Evolutionary conservation across 2,797 vertebrate genomes (phyloP), one percentile per base, ranked within the genome.

Genomic region (Melanotaenia nigrans): DNA sequence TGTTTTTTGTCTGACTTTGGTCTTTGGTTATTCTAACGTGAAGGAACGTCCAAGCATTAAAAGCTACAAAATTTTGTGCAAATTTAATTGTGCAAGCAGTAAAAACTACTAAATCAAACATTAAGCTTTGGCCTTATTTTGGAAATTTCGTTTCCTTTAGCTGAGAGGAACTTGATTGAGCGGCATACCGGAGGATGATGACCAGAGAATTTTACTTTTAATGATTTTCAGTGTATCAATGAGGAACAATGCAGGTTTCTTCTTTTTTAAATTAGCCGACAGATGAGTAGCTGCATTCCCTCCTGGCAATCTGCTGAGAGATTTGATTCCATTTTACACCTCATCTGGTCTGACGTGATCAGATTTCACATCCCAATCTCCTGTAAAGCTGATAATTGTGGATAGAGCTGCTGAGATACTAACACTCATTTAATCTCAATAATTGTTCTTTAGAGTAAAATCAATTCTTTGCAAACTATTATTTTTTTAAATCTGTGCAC

Each of bases 31-130:
- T 1, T 25, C 30, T 0, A n/a, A 30, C 4, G 4, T 0, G 51
- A 5, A 8, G 30, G 61, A 62, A 63, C 51, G 58, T 68, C 65
- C 47, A 66, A 62, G 69, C 25, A 42, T 49, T 65, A 57, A 63
- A 38, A 59, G 22, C 67, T 75, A 71, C 79, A 59, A 65, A 10
- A 25, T 24, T 24, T 24, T 24, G 1, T 24, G 2, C n/a, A 20
- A 53, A 53, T 24, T 51, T 9, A n/a, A 51, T 22, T 51, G n/a
- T 22, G 10, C 49, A 47, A 47, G n/a, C 45, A n/a, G 18, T 47
- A 20, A 47, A 47, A n/a, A n/a, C 45, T 47, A 8, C 20, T 20
- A n/a, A n/a, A 47, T 6, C 11, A 49, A 47, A 20, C 45, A 47
- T 10, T 20, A n/a, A 49, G 20, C 47, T 49, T 20, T 8, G 20